These are phyloP conservation scores for Spodoptera picta DNA, from an alignment of 2,888 invertebrate genomes.

Conservation along the genomic window DNA sequence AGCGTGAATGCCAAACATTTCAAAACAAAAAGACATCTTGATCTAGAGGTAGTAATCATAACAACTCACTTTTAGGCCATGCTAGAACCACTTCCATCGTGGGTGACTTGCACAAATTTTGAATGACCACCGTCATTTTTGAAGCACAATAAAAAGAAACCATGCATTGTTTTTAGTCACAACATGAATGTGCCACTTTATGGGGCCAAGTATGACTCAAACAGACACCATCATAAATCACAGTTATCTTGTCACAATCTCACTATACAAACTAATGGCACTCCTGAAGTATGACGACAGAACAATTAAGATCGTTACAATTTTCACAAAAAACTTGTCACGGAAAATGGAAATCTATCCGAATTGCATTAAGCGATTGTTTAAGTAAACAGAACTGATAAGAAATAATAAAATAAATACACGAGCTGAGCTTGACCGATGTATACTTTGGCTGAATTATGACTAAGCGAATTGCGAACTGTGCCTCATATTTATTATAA, in stretches of 20 bases:
- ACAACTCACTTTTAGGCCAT: slow-evolving; percentile 52
- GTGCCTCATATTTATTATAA: slow-evolving; percentile 34
- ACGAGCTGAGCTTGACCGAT: slow-evolving; percentile 24
- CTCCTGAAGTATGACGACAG: slow-evolving; percentile 19
- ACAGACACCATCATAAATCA: slow-evolving; percentile 47
- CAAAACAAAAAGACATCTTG: slow-evolving; percentile 11
- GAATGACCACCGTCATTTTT: slow-evolving; percentile 31
- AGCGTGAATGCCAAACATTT: slow-evolving; percentile 4
- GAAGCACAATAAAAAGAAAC: slow-evolving; percentile 16
- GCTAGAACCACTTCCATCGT: slow-evolving; percentile 31
- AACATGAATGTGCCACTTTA: slow-evolving; percentile 44
- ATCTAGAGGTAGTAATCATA: slow-evolving; percentile 4
- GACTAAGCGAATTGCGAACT: slow-evolving; percentile 47
- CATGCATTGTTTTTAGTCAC: slow-evolving; percentile 36
- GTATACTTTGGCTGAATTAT: slow-evolving; percentile 28
- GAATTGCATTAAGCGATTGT: slow-evolving; percentile 17
- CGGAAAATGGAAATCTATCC: not conserved
- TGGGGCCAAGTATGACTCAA: slow-evolving; percentile 38
- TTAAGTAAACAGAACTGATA: slow-evolving; percentile 21
- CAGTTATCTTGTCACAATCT: slow-evolving; percentile 45
- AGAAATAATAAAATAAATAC: slow-evolving; percentile 14
- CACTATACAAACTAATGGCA: slow-evolving; percentile 23
- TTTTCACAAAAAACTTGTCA: slow-evolving; percentile 12
- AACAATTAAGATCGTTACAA: slow-evolving; percentile 17
- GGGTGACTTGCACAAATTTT: slow-evolving; percentile 44